Evolutionary conservation across 2,797 vertebrate species (phyloP), one percentile per base, ranked within the genome.

Genomic region (Sebastes hubbsi): DNA sequence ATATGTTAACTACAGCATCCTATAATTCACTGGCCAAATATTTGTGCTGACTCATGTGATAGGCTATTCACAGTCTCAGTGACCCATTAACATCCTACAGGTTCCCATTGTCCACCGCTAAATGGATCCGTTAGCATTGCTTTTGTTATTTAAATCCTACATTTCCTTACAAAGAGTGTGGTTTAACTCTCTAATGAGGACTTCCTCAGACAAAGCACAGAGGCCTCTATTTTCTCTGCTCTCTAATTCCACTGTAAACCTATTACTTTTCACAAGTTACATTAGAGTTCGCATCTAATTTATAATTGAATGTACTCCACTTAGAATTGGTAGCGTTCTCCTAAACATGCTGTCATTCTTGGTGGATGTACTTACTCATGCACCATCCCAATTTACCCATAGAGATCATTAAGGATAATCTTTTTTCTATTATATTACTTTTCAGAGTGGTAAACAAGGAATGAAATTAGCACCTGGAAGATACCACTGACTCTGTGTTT

Each of bases 151-250:
- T 87, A 96, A 97, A 97, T 90, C 22, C 63, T 75, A 83, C 86
- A 83, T 95, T 97, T 97, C 94, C 94, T 93, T 58, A 91, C 86
- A 91, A 88, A 90, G 90, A 92, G 85, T 80, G 91, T 92, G 92
- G 94, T 95, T 96, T 94, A 95, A 95, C 94, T 94, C 95, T 90
- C 95, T 94, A 96, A 95, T 94, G 92, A 96, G 94, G 89, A 91
- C 92, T 88, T 86, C 84, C 87, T 83, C 81, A 81, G 89, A 93
- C 91, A 93, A 92, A 86, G 63, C 75, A 88, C 82, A 64, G 38
- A 85, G 90, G 89, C 88, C 83, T 92, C 89, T 91, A 89, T 90
- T 91, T 93, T 75, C 61, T 86, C 83, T 89, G 82, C 87, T 87
- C 81, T 83, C 83, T 81, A 83, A 92, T 94, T 85, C 87, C 88